Conservation (phyloP, 2,888 invertebrate species). For the Catocala fraxini region DNA sequence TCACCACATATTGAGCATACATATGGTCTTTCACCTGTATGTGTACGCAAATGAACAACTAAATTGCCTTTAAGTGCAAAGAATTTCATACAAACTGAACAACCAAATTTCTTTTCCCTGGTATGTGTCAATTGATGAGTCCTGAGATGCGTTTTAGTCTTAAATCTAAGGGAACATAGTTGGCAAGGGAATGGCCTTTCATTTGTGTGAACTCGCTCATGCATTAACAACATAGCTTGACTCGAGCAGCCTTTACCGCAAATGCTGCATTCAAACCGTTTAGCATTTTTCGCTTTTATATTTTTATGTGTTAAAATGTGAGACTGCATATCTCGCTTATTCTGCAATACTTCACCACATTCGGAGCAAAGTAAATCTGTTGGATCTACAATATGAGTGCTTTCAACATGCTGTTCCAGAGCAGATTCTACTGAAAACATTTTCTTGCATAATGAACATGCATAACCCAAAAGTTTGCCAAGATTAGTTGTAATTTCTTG, state of each 20-base stretch:
- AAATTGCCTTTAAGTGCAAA: conserved; percentile 84
- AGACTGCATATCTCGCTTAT: conserved; percentile 70
- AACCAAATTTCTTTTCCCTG: conserved; percentile 84
- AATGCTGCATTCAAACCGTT: conserved; percentile 77
- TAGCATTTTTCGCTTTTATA: conserved; percentile 62
- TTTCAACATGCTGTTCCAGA: conserved; percentile 79
- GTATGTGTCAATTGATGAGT: conserved; percentile 85
- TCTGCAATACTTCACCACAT: conserved; percentile 74
- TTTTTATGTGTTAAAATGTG: conserved; percentile 70
- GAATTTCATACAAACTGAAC: conserved; percentile 85
- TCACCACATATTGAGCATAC: conserved; percentile 79
- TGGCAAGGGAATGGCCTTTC: conserved; percentile 82
- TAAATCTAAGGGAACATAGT: conserved; percentile 78
- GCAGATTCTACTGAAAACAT: conserved; percentile 82
- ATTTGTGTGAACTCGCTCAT: conserved; percentile 84
- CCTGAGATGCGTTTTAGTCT: conserved; percentile 83
- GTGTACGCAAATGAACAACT: conserved; percentile 83
- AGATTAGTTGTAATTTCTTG: conserved; percentile 77
- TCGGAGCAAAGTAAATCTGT: conserved; percentile 72
- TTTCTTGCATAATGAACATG: conserved; percentile 81
- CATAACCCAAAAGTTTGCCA: conserved; percentile 78
- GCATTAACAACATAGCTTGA: conserved; percentile 84
- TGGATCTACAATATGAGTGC: conserved; percentile 71
- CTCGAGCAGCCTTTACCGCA: conserved; percentile 82
- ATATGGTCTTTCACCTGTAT: conserved; percentile 85